Conservation (phyloP, 1,140 invertebrate genomes). For the Eubasilissa regina region DNA sequence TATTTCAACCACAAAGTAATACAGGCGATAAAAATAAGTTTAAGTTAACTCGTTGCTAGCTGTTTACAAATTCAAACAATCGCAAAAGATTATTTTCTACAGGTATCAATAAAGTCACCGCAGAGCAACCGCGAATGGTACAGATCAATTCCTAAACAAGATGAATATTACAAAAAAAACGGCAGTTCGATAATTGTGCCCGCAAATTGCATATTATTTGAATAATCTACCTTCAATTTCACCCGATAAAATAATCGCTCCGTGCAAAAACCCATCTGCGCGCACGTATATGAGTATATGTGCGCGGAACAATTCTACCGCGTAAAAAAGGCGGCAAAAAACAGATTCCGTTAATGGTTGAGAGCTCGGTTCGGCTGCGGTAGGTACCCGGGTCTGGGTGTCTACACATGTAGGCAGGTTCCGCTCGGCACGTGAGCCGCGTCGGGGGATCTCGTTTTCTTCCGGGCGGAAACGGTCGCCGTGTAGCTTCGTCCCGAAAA, state of each 20-base stretch:
- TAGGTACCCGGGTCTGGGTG: neutral
- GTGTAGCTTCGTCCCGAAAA: neutral
- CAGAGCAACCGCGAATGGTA: neutral
- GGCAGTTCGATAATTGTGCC: neutral
- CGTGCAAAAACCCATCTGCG: neutral
- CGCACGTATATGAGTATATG: conserved; percentile 8
- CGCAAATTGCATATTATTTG: conserved; percentile 44
- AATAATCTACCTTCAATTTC: conserved; percentile 43
- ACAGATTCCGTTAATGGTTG: conserved; percentile 49
- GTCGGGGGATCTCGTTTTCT: conserved; percentile 10
- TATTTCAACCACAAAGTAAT: neutral
- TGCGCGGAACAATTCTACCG: conserved; percentile 3
- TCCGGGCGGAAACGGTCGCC: neutral
- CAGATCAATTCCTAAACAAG: neutral
- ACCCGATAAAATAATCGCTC: conserved; percentile 41
- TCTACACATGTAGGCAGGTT: neutral
- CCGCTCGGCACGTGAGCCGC: neutral
- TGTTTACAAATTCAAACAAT: neutral
- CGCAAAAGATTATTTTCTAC: neutral
- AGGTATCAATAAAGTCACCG: neutral
- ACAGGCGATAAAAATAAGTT: conserved; percentile 6
- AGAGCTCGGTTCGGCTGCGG: neutral
- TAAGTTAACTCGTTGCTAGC: neutral
- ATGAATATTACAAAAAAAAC: neutral
- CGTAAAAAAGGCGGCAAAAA: conserved; percentile 45